Conservation (phyloP, 2,797 vertebrate species). For the Apodemus agrarius region DNA sequence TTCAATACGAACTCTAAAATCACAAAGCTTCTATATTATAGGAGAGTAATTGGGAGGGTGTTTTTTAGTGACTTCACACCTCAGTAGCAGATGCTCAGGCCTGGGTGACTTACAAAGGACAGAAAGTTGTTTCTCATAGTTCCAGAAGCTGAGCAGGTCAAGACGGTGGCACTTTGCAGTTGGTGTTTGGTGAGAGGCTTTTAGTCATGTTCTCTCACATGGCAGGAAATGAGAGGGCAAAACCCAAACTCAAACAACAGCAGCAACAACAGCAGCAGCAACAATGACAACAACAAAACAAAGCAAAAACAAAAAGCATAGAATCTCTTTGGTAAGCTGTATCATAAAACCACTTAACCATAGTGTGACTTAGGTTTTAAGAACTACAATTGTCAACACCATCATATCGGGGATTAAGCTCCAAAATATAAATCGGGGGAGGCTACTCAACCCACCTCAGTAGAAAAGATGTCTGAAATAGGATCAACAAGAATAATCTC, state of each 20-base stretch:
- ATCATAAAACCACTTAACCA: not conserved
- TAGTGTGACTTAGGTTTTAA: not conserved
- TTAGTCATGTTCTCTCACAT: not conserved
- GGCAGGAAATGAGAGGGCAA: not conserved
- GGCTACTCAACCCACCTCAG: not conserved
- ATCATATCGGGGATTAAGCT: not conserved
- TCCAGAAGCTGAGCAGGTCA: not conserved
- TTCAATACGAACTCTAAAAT: conserved; percentile 8
- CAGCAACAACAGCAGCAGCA: not conserved
- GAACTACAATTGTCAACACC: not conserved
- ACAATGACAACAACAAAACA: not conserved
- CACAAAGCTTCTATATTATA: not conserved
- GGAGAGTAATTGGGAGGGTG: not conserved
- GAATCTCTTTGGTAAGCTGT: not conserved
- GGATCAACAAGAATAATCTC: not conserved
- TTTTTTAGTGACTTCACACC: not conserved
- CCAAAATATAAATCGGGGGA: not conserved
- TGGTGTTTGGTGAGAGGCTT: not conserved
- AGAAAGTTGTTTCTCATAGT: not conserved
- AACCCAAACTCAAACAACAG: not conserved
- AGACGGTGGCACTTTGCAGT: too few relatives aligned
- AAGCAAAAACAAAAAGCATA: not conserved
- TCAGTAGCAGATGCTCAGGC: not conserved
- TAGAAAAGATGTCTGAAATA: not conserved
- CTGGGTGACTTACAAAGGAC: not conserved